phyloP scores from a whole-genome alignment of 2,113 vertebrate species.

The Pelodiscus sinensis region DNA sequence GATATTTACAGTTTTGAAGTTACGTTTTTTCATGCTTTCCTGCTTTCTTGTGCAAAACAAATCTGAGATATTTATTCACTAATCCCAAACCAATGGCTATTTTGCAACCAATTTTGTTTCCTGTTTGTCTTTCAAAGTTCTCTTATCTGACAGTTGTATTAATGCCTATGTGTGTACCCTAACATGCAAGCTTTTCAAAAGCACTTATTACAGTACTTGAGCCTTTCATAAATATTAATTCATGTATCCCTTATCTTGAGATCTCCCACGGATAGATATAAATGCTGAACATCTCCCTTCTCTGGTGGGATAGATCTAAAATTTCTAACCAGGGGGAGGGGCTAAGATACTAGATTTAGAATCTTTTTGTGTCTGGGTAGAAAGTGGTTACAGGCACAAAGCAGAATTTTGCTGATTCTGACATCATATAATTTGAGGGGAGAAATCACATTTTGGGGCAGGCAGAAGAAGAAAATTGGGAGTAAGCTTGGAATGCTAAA shows the following conservation, averaged over 20 bases:
- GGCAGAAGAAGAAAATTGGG: not conserved
- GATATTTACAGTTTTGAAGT: not conserved
- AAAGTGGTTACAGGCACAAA: not conserved
- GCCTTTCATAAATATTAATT: constrained; percentile 27
- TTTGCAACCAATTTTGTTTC: not conserved
- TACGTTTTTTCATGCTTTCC: not conserved
- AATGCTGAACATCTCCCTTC: not conserved
- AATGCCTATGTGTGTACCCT: constrained; percentile 9
- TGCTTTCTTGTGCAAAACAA: not conserved
- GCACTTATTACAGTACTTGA: constrained; percentile 31
- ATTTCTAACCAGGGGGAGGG: not conserved
- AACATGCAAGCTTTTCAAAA: constrained; percentile 18
- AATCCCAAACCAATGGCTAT: not conserved
- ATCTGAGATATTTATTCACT: fast-evolving
- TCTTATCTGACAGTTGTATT: not conserved
- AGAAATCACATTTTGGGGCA: not conserved
- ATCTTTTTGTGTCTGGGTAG: too few species aligned
- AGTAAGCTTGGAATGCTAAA: not conserved
- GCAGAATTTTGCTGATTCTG: not conserved
- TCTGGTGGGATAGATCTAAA: not conserved
- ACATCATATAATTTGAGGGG: not conserved
- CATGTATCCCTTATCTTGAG: constrained; percentile 19
- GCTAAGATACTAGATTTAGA: not conserved
- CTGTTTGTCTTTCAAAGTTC: not conserved
- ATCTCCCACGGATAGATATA: not conserved